These are phyloP conservation scores for Alcis repandata DNA, from an alignment of 2,888 invertebrate genomes.

Conservation along the genomic window DNA sequence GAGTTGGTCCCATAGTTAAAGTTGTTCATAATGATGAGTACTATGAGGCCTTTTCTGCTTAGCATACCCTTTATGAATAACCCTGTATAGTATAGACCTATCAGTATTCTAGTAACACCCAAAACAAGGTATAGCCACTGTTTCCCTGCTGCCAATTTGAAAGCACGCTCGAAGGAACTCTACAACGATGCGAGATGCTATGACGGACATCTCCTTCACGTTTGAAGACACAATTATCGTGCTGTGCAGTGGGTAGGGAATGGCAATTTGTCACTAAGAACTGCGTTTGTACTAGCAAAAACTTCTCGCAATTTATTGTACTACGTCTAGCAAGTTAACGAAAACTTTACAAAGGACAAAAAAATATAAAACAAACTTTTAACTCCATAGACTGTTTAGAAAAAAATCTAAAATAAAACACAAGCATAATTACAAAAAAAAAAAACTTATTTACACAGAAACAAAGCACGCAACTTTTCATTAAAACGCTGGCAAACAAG, in stretches of 20 bases:
- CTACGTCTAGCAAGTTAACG: too few relatives aligned
- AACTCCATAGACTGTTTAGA: not conserved
- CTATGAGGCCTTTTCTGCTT: too few relatives aligned
- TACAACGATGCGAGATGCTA: not conserved
- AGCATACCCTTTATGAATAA: too few relatives aligned
- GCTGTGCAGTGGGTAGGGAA: too few relatives aligned
- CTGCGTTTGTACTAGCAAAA: too few relatives aligned
- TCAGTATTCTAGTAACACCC: too few relatives aligned
- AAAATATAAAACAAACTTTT: not conserved
- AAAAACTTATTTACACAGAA: not conserved
- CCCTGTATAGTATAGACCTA: too few relatives aligned
- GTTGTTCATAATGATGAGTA: too few relatives aligned
- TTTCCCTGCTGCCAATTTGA: constrained; percentile 15
- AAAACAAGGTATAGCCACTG: too few relatives aligned
- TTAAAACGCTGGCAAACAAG: constrained; percentile 14
- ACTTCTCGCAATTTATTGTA: too few relatives aligned
- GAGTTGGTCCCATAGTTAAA: too few relatives aligned
- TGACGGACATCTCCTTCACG: constrained; percentile 20
- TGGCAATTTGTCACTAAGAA: too few relatives aligned
- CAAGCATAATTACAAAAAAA: not conserved
- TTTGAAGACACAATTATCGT: constrained; percentile 17
- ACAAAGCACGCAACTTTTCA: not conserved
- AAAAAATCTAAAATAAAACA: not conserved
- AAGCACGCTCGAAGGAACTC: constrained; percentile 8
- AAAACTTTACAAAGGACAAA: not conserved